Conservation (phyloP, 1,140 invertebrate genomes). For the Diorhabda elongata region DNA sequence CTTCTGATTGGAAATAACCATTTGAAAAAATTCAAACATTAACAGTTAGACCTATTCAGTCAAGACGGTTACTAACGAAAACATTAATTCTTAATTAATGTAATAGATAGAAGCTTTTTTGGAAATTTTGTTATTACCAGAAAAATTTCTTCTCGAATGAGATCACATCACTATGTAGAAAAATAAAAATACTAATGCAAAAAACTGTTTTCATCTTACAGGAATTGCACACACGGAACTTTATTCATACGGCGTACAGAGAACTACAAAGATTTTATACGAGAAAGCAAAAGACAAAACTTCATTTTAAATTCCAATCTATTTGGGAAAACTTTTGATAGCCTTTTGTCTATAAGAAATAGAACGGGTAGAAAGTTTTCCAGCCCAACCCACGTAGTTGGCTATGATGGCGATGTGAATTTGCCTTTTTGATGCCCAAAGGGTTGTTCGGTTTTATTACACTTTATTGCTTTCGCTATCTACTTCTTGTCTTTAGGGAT, state of each 20-base stretch:
- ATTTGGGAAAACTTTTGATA: slow-evolving; percentile 37
- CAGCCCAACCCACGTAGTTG: neutral
- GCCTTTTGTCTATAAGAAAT: slow-evolving; percentile 38
- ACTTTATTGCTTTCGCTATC: neutral
- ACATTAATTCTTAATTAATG: too few species aligned
- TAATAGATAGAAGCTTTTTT: too few species aligned
- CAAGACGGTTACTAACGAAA: too few species aligned
- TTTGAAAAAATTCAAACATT: too few species aligned
- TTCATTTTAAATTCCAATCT: slow-evolving; percentile 39
- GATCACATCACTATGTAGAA: neutral
- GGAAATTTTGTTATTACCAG: neutral
- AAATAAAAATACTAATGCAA: neutral
- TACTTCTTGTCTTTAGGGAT: neutral
- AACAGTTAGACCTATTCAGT: too few species aligned
- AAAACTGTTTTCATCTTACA: neutral
- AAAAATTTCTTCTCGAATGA: neutral
- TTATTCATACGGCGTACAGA: slow-evolving; percentile 5
- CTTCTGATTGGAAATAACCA: too few species aligned
- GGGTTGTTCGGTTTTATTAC: neutral
- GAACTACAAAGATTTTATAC: slow-evolving; percentile 8
- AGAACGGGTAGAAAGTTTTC: slow-evolving; percentile 19
- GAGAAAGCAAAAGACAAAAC: slow-evolving; percentile 24
- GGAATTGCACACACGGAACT: neutral
- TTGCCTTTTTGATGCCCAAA: slow-evolving; percentile 1
- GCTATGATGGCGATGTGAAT: neutral